Base-by-base conservation (phyloP, 1,140 invertebrate species). In the Laupala kohalensis region DNA sequence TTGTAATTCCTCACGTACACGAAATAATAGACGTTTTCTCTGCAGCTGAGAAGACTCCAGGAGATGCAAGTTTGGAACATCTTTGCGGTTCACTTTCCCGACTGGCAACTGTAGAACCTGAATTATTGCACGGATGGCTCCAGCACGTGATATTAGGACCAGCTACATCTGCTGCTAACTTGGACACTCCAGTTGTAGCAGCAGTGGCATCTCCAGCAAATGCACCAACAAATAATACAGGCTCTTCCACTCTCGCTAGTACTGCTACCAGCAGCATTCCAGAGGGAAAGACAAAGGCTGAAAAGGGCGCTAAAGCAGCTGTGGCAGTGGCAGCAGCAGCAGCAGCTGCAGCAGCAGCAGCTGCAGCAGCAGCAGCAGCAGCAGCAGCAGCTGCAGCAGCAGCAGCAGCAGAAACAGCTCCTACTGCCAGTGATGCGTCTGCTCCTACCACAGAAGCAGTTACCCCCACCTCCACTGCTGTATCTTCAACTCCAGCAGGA, bases 111-210 rank as follows among this genome's bases (percentile, higher is more conserved):
- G 84, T 90, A 2, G 89, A 92, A 69, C 81, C 81, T 27, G 81
- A 83, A 6, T 85, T 87, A 25, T 76, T 93, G 15, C 89, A 90
- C 77, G 80, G 81, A 0, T 92, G 91, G 90, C 79, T 93, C 9
- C 81, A 83, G 62, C 88, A 89, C 75, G 85, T 90, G 3, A 86
- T 90, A 70, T 80, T 89, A 25, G 88, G 75, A 69, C 72, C 80
- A 25, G 77, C 82, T 0, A 77, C 81, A 4, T 83, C 80, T 72
- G 76, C 77, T 15, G 78, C 81, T 4, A 81, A 27, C 30, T 25
- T 65, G 6, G 23, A 63, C 23, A 71, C 70, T 23, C 70, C 70
- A 1, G 29, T 53, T 13, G 19, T 53, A 13, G 26, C 67, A n/a
- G 12, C 64, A 2, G 9, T 23, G 9, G 64, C 23, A 23, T 12